Base-by-base conservation (phyloP, 2,113 vertebrate genomes). In the Lasiurus borealis region DNA sequence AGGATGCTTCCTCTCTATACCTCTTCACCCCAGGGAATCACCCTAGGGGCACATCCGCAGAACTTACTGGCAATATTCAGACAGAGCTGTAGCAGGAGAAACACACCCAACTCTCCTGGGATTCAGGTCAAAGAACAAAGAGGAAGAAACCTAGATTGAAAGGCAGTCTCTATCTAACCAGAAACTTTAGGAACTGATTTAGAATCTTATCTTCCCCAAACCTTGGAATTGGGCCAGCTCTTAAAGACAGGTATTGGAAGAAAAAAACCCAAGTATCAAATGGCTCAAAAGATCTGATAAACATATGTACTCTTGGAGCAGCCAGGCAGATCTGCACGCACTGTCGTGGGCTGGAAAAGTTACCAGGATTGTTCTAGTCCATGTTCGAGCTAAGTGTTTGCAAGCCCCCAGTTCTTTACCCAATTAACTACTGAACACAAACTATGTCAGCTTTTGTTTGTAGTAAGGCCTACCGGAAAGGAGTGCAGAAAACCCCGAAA, bases 231-330 rank as follows among this genome's bases (percentile, higher is more conserved):
- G 18, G 46, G 95, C 86, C 73, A 95, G 85, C 82, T 92, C 95
- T 95, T 82, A 87, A 72, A 87, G 87, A 96, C 88, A 7, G 75
- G 54, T 84, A 91, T 40, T 91, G 29, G 59, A 52, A 83, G 81
- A 87, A 88, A 96, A 96, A 77, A 75, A 96, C 66, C 16, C 57
- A 97, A 89, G 85, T 94, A 97, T 96, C 97, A 93, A 96, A 98
- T 98, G 97, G 95, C 88, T 96, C 77, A 90, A 76, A 95, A 81
- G 72, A 96, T 40, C 94, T 82, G 91, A 94, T 95, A 95, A 94
- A 93, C 44, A 44, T 0, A 3, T 69, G 62, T 59, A 73, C 80
- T 69, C 0, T 0, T 54, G 50, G 75, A 88, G 78, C 64, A 71
- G 40, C 66, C 25, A 19, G 4, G 14, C 73, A 40, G 34, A 54